A percentile compares a stretch with the other conserved stretches of the same genome.
These are phyloP conservation scores for Epistrophe grossulariae DNA, from an alignment of 2,888 invertebrate species.

Conservation along the genomic window DNA sequence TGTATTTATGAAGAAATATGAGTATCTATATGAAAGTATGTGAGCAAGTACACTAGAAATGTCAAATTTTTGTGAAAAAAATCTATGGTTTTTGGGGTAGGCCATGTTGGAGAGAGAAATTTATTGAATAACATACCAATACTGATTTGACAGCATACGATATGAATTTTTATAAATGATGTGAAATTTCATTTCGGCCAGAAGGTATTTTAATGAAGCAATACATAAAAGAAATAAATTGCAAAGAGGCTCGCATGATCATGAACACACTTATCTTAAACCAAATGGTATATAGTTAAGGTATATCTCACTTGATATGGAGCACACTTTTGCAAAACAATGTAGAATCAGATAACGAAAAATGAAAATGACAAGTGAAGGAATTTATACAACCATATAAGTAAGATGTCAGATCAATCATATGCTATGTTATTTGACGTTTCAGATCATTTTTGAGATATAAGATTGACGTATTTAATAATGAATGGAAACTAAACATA, in stretches of 20 bases:
- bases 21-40: constrained; percentile 2
- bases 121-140: constrained; percentile 17
- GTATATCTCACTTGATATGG: not conserved
- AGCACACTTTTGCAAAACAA: constrained; percentile 8
- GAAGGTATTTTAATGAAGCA: constrained; percentile 35
- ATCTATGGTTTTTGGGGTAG: constrained; percentile 56
- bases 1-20: constrained; percentile 8
- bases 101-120: constrained; percentile 36
- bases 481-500: not conserved
- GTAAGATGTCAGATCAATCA: constrained; percentile 20
- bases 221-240: constrained; percentile 7
- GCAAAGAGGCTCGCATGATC: not conserved
- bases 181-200: constrained; percentile 36
- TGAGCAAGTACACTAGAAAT: constrained; percentile 31
- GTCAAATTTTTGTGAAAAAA: constrained; percentile 39
- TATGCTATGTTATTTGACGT: constrained; percentile 7
- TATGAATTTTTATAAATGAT: constrained; percentile 12
- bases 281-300: not conserved
- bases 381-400: not conserved
- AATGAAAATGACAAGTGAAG: not conserved
- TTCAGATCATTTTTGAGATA: not conserved
- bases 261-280: not conserved
- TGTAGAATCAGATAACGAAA: not conserved
- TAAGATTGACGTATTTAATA: not conserved
- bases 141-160: not conserved